Evolutionary conservation across 2,888 invertebrate genomes (phyloP).

Genomic region (Chrysina gloriosa): DNA sequence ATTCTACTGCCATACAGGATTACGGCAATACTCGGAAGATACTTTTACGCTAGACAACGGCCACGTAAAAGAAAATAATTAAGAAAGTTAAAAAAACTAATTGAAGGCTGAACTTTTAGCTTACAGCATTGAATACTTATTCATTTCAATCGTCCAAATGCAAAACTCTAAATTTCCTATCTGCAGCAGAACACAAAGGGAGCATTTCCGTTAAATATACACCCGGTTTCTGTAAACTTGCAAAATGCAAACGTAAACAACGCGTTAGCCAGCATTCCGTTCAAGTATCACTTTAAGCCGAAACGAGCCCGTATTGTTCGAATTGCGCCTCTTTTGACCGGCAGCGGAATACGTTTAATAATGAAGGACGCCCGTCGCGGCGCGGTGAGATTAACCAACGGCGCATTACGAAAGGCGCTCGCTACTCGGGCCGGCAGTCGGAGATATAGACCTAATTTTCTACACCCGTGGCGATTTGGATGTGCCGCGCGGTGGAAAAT

Average conservation of each 20-base stretch:
- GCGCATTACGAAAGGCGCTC: background rate
- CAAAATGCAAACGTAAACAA: background rate
- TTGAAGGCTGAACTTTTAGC: no score
- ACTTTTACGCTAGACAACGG: no score
- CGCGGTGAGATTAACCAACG: background rate
- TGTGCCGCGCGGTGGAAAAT: conserved; percentile 4
- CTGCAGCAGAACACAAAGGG: no score
- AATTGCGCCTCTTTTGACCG: background rate
- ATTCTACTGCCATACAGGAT: no score
- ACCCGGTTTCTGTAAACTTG: background rate
- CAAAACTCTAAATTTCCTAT: no score
- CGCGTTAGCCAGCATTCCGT: background rate
- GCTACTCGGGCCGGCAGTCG: background rate
- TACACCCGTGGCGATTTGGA: background rate
- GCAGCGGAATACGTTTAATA: background rate
- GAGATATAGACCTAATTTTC: conserved; percentile 12
- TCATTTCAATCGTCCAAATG: no score
- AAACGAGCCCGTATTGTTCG: background rate
- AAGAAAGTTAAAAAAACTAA: no score
- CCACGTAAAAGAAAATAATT: no score
- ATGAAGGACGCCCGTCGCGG: background rate
- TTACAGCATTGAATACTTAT: no score
- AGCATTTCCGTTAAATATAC: background rate
- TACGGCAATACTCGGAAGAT: no score
- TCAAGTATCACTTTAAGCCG: background rate